Conservation (phyloP, 2,888 invertebrate genomes). For the Rhamnusium bicolor region DNA sequence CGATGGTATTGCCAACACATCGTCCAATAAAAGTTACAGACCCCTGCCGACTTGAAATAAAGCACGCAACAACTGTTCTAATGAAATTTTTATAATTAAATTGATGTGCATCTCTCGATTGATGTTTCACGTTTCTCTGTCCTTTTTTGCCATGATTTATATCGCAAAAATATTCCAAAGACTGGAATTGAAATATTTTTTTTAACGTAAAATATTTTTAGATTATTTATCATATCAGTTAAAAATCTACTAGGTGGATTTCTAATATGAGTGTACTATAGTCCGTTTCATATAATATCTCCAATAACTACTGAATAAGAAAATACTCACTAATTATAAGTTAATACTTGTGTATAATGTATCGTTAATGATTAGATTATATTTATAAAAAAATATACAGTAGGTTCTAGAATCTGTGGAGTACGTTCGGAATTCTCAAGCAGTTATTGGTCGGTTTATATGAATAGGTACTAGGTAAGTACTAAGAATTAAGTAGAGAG, state of each 20-base stretch:
- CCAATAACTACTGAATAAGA: constrained; percentile 3
- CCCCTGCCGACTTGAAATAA: no score
- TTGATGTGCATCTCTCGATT: background rate
- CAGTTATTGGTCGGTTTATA: constrained; percentile 16
- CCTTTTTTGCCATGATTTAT: background rate
- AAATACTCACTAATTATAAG: constrained; percentile 2
- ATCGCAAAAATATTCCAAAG: background rate
- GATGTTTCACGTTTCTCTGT: no score
- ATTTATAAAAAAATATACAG: background rate
- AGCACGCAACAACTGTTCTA: no score
- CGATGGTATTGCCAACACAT: no score
- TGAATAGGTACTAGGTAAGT: constrained; percentile 28
- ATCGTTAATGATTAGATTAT: background rate
- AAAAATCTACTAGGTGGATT: background rate
- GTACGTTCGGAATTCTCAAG: constrained; percentile 7
- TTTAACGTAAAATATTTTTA: background rate
- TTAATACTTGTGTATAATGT: background rate
- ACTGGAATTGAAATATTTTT: background rate
- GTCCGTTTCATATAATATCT: constrained; percentile 18
- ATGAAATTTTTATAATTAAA: no score
- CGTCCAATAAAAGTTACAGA: no score
- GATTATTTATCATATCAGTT: background rate
- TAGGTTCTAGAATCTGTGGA: background rate
- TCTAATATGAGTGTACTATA: constrained; percentile 23
- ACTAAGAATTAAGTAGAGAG: constrained; percentile 46